Conservation (phyloP, 1,140 invertebrate genomes). For the Lamellibrachia luymesi region DNA sequence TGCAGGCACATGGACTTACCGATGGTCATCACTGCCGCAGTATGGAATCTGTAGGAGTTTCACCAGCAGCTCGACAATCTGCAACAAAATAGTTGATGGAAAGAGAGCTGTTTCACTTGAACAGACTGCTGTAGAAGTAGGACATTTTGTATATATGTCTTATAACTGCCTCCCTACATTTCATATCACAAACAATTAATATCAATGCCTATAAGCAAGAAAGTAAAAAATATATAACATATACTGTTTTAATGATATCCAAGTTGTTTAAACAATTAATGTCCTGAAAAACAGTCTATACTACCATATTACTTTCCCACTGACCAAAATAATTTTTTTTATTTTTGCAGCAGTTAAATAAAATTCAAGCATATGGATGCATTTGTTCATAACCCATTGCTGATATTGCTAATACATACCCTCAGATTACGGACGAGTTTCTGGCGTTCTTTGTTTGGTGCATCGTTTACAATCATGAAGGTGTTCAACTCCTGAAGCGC, state of each 20-base stretch:
- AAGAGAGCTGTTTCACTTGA: no score
- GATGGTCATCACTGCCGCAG: background rate
- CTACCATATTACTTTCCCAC: no score
- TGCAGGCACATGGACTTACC: background rate
- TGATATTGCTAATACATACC: slow-evolving; percentile 33
- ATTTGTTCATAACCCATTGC: background rate
- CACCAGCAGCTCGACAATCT: slow-evolving; percentile 26
- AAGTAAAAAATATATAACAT: no score
- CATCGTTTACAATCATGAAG: slow-evolving; percentile 47
- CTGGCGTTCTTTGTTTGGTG: slow-evolving; percentile 52
- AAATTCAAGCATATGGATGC: background rate
- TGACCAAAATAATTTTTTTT: background rate
- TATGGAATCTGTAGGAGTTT: slow-evolving; percentile 23
- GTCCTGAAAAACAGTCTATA: no score
- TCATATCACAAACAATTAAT: no score
- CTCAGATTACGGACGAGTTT: slow-evolving; percentile 55
- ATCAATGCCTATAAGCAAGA: no score
- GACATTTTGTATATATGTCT: no score
- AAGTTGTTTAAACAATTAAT: no score
- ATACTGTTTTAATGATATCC: no score
- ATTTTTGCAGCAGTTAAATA: background rate
- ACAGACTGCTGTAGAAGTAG: no score
- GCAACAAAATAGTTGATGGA: background rate
- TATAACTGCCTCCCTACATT: no score
- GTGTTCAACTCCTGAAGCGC: slow-evolving; percentile 47